phyloP scores from a whole-genome alignment of 1,140 invertebrate genomes.

The Drosophila seguyi region DNA sequence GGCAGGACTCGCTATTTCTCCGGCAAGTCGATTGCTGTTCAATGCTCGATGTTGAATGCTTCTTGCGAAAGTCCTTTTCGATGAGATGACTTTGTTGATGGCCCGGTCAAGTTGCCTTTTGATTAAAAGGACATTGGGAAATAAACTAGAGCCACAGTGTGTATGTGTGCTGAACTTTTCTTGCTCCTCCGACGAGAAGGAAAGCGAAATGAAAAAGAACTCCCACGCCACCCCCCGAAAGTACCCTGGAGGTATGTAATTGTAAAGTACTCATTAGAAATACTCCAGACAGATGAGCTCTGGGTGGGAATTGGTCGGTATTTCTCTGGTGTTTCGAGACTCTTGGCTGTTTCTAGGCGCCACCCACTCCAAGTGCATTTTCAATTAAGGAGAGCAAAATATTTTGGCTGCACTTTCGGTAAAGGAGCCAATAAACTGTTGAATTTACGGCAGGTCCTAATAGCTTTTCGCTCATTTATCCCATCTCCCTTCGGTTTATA shows the following conservation, averaged over 20 bases:
- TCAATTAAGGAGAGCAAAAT: slow-evolving; percentile 76
- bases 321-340: neutral
- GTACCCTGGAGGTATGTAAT: slow-evolving; percentile 65
- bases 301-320: neutral
- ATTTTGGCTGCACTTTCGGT: slow-evolving; percentile 67
- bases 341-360: neutral
- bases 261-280: slow-evolving; percentile 83
- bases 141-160: slow-evolving; percentile 54
- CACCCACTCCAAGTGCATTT: slow-evolving; percentile 61
- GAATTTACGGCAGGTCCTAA: slow-evolving; percentile 72
- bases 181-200: slow-evolving; percentile 6
- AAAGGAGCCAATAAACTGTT: slow-evolving; percentile 71
- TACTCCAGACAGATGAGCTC: slow-evolving; percentile 50
- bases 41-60: slow-evolving; percentile 28
- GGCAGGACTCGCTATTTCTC: neutral
- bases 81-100: slow-evolving; percentile 56
- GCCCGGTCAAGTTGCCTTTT: slow-evolving; percentile 62
- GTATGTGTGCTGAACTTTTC: slow-evolving; percentile 63
- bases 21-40: slow-evolving; percentile 33
- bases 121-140: slow-evolving; percentile 70
- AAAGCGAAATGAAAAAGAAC: slow-evolving; percentile 9
- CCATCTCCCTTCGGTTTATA: slow-evolving; percentile 6
- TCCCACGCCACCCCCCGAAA: slow-evolving; percentile 16
- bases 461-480: slow-evolving; percentile 74
- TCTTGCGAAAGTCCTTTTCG: slow-evolving; percentile 13